phyloP scores from a whole-genome alignment of 2,888 invertebrate species.

The Elmis aenea region DNA sequence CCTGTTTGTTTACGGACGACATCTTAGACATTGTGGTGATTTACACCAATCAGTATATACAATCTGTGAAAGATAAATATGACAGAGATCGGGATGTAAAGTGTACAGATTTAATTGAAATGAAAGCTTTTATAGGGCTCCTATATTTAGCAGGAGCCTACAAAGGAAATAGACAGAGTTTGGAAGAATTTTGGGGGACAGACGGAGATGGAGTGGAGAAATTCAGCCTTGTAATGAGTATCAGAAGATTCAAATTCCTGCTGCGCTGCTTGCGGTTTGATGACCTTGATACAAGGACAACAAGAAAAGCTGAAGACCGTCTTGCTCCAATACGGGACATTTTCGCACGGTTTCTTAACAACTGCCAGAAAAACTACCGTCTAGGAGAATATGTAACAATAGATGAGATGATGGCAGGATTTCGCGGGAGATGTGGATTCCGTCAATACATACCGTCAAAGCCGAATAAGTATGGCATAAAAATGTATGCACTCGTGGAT shows the following conservation, averaged over 20 bases:
- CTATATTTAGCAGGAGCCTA: slow-evolving; percentile 23
- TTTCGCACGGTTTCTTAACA: slow-evolving; percentile 31
- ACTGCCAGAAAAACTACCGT: slow-evolving; percentile 27
- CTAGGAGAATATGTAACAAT: slow-evolving; percentile 29
- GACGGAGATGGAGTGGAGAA: slow-evolving; percentile 28
- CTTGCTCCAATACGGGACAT: slow-evolving; percentile 27
- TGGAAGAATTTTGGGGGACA: slow-evolving; percentile 28
- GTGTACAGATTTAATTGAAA: slow-evolving; percentile 22
- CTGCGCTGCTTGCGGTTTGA: slow-evolving; percentile 25
- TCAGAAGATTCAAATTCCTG: slow-evolving; percentile 27
- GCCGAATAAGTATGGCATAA: slow-evolving; percentile 31
- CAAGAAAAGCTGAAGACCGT: slow-evolving; percentile 18
- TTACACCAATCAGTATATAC: slow-evolving; percentile 24
- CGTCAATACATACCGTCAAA: slow-evolving; percentile 33
- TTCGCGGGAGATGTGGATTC: slow-evolving; percentile 30
- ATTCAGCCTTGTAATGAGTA: slow-evolving; percentile 27
- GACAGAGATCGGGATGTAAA: slow-evolving; percentile 14
- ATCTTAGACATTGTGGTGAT: slow-evolving; percentile 24
- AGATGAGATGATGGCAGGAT: slow-evolving; percentile 29
- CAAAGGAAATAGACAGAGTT: slow-evolving; percentile 22
- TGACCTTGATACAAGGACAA: slow-evolving; percentile 17
- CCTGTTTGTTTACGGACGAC: slow-evolving; percentile 16
- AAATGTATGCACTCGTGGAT: slow-evolving; percentile 29
- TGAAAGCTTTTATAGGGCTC: slow-evolving; percentile 26
- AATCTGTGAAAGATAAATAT: slow-evolving; percentile 15